Evolutionary conservation across 2,888 invertebrate genomes (phyloP).

Genomic region (Scaptomyza flava): DNA sequence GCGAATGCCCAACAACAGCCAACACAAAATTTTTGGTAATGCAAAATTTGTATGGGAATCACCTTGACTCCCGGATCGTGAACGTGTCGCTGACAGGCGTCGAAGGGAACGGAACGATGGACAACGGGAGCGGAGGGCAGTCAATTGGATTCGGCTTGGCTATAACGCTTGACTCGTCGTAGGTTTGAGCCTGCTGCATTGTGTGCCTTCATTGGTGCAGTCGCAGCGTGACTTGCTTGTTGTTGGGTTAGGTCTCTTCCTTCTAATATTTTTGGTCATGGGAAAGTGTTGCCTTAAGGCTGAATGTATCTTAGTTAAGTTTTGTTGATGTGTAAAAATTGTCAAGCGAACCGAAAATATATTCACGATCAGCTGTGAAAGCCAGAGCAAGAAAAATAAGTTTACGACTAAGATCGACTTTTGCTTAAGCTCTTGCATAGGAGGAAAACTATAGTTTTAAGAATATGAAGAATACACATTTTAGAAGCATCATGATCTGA

Average conservation of each 20-base stretch:
- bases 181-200: slow-evolving; percentile 32
- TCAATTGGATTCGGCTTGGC: slow-evolving; percentile 42
- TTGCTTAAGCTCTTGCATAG: neutral
- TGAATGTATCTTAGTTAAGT: neutral
- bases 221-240: slow-evolving; percentile 64
- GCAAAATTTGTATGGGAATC: slow-evolving; percentile 74
- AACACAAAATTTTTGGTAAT: slow-evolving; percentile 61
- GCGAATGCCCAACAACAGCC: slow-evolving; percentile 49
- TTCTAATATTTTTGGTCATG: slow-evolving; percentile 72
- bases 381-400: slow-evolving; percentile 8
- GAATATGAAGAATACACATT: neutral
- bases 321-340: slow-evolving; percentile 51
- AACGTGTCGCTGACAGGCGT: slow-evolving; percentile 43
- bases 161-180: slow-evolving; percentile 20
- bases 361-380: slow-evolving; percentile 44
- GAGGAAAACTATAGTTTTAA: neutral
- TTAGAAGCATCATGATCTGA: too few species aligned
- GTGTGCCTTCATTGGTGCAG: slow-evolving; percentile 69
- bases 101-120: neutral
- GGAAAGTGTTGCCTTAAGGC: slow-evolving; percentile 63
- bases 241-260: slow-evolving; percentile 35
- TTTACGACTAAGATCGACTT: neutral
- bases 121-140: slow-evolving; percentile 25
- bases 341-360: slow-evolving; percentile 37
- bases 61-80: slow-evolving; percentile 68